Evolutionary conservation across 2,797 vertebrate genomes (phyloP), one percentile per base, ranked within the genome.

Genomic region (Spea hammondii): DNA sequence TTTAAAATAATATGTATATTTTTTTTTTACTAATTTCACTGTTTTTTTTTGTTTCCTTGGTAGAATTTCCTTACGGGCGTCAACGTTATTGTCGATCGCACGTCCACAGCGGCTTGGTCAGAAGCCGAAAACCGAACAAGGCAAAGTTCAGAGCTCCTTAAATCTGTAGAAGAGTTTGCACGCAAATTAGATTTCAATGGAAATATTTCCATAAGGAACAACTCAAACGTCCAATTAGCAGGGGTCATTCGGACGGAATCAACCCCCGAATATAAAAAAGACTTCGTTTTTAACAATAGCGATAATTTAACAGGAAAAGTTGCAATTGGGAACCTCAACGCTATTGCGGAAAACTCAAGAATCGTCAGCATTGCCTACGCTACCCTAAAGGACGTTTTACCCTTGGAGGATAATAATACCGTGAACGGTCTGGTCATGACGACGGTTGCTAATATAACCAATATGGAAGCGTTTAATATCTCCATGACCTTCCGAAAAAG

Each of bases 31-130:
- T 17, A 32, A 7, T 62, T 12, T 62, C 17, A 50, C 13, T 32
- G n/a, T 32, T 32, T 32, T 32, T 32, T 64, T 3, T 6, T 32
- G n/a, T 66, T 14, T 67, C 14, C 3, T 48, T 88, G 90, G 3
- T 88, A 98, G 96, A 8, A 88, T 60, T 82, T 97, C 53, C 89
- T 97, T 11, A 50, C 80, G 14, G 91, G 90, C 5, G 86, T 96
- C 51, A 86, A 92, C 6, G 8, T 84, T n/a, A 83, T 97, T 78
- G 85, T 91, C 46, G 11, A 67, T 84, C 79, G 84, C 83, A 66
- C 85, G 57, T 1, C 89, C 71, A 10, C 0, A 65, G 0, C 9
- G 0, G 83, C 86, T 53, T 97, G 96, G 96, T 4, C n/a, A 6
- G 0, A 12, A 11, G 71, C 96, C 73, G 4, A 79, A 3, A 90